These are phyloP conservation scores for Phalacrocorax carbo DNA, from an alignment of 2,113 vertebrate genomes.

Conservation along the genomic window DNA sequence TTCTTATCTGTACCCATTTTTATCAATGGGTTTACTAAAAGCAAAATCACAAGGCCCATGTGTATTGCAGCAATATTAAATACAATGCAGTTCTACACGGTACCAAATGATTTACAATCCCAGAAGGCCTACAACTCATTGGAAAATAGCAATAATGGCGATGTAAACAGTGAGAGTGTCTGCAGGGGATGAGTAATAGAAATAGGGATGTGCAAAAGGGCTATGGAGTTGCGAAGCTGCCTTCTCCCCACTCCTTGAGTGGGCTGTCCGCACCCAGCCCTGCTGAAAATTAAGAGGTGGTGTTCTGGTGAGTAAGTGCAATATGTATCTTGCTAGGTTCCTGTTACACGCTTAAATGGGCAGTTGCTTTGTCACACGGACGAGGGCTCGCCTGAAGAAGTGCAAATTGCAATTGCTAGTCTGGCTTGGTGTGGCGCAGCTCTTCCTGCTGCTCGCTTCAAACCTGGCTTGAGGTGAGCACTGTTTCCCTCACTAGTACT, in stretches of 20 bases:
- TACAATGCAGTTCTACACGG: background rate
- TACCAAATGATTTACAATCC: background rate
- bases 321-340: background rate
- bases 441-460: background rate
- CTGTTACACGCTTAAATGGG: background rate
- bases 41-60: background rate
- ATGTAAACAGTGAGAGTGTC: background rate
- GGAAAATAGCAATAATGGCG: background rate
- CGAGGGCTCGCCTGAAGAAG: background rate
- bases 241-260: background rate
- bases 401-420: background rate
- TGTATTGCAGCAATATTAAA: background rate
- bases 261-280: background rate
- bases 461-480: background rate
- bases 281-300: background rate
- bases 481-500: background rate
- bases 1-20: slow-evolving; percentile 15
- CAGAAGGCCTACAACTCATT: background rate
- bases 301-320: background rate
- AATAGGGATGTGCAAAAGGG: background rate
- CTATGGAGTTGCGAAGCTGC: background rate
- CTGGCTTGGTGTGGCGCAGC: background rate
- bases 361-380: background rate
- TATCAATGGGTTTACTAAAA: background rate
- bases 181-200: background rate